Conservation (phyloP, 2,888 invertebrate genomes). For the Volucella bombylans region DNA sequence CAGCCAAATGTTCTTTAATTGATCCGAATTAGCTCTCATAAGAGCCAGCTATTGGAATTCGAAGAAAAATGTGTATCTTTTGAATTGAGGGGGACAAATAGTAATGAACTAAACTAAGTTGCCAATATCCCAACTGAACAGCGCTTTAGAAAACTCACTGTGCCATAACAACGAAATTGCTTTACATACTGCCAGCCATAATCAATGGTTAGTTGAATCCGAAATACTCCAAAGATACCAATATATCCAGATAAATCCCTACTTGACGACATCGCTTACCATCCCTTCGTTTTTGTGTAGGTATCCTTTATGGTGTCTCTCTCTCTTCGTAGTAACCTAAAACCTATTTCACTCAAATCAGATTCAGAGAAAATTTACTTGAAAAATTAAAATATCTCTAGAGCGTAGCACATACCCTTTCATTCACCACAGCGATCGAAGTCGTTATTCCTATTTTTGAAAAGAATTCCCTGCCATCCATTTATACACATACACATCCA, state of each 20-base stretch:
- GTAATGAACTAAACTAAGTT: too few relatives aligned
- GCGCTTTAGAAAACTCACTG: too few relatives aligned
- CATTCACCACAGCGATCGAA: constrained; percentile 22
- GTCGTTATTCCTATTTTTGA: constrained; percentile 25
- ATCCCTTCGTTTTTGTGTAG: not conserved
- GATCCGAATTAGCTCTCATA: too few relatives aligned
- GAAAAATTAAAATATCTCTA: not conserved
- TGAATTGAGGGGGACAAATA: not conserved
- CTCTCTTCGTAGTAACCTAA: not conserved
- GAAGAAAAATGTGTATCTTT: too few relatives aligned
- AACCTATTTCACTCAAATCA: not conserved
- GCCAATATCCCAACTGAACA: too few relatives aligned
- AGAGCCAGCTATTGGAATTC: too few relatives aligned
- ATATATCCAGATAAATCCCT: not conserved
- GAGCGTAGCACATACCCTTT: not conserved
- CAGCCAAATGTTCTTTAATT: too few relatives aligned
- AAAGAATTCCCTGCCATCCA: constrained; percentile 3
- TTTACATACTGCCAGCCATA: too few relatives aligned
- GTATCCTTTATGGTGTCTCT: too few relatives aligned
- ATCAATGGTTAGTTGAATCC: too few relatives aligned
- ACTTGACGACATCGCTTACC: not conserved
- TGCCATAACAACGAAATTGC: too few relatives aligned
- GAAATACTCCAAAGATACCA: too few relatives aligned
- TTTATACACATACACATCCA: not conserved
- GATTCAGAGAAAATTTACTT: not conserved